Evolutionary conservation across 2,113 vertebrate species (phyloP).

Genomic region (Oceanodroma tethys): DNA sequence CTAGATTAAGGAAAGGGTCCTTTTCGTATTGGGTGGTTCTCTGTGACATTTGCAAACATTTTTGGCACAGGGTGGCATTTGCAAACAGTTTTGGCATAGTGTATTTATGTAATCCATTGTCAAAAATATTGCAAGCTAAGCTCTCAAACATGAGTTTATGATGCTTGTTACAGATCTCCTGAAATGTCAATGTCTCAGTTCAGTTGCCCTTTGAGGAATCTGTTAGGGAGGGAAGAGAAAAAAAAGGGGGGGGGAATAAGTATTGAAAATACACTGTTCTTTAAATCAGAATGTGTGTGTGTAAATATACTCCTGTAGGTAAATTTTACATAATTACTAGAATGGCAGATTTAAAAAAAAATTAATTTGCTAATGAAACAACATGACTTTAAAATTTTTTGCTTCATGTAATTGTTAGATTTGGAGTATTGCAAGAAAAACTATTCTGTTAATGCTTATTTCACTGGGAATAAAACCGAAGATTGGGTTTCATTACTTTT

Average conservation of each 20-base stretch:
- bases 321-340: not conserved
- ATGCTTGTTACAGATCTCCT: not conserved
- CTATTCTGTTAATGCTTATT: not conserved
- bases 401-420: not conserved
- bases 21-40: not conserved
- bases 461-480: not conserved
- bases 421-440: not conserved
- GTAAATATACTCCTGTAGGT: not conserved
- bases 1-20: not conserved
- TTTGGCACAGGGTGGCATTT: not conserved
- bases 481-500: conserved; percentile 21
- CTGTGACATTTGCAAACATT: not conserved
- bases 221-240: not conserved
- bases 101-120: not conserved
- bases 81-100: not conserved
- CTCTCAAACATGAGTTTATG: not conserved
- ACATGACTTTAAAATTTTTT: not conserved
- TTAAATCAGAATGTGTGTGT: not conserved
- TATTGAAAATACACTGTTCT: not conserved
- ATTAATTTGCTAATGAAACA: not conserved
- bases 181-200: not conserved
- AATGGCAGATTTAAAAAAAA: not conserved
- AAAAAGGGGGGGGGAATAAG: not conserved
- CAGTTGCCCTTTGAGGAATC: not conserved
- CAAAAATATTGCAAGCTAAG: not conserved